Evolutionary conservation across 2,113 vertebrate genomes (phyloP).

Genomic region (Ptilonorhynchus violaceus): DNA sequence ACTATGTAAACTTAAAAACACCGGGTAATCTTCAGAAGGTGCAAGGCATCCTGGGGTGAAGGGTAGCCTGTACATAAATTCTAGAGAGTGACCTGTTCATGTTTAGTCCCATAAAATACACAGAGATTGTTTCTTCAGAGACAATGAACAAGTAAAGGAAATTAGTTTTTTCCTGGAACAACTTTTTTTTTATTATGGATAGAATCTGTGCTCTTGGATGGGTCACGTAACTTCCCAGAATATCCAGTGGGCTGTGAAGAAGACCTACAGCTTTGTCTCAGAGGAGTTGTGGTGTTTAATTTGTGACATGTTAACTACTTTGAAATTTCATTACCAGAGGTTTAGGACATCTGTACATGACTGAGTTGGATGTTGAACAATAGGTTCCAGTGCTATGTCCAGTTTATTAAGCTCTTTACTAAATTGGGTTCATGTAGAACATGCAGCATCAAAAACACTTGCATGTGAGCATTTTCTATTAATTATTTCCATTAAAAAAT

Average conservation of each 20-base stretch:
- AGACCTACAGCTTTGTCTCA: not conserved
- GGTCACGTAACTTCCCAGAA: not conserved
- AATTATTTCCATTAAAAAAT: not conserved
- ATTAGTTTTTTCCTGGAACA: not conserved
- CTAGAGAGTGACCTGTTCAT: not conserved
- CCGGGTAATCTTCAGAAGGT: not conserved
- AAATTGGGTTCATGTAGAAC: not conserved
- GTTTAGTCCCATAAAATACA: not conserved
- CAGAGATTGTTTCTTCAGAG: not conserved
- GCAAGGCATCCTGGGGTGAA: not conserved
- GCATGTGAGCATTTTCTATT: not conserved
- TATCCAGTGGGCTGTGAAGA: not conserved
- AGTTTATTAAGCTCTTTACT: not conserved
- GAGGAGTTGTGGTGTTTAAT: not conserved
- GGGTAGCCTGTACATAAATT: not conserved
- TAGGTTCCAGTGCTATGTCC: not conserved
- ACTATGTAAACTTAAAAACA: not conserved
- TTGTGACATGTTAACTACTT: not conserved
- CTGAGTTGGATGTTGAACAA: not conserved
- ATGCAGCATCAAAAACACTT: not conserved
- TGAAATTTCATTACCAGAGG: not conserved
- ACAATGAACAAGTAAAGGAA: not conserved
- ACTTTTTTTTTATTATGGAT: no score
- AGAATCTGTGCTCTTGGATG: not conserved
- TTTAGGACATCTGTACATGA: not conserved